These are phyloP conservation scores for Coregonus ussuriensis DNA, from an alignment of 2,797 vertebrate genomes.

Conservation along the genomic window DNA sequence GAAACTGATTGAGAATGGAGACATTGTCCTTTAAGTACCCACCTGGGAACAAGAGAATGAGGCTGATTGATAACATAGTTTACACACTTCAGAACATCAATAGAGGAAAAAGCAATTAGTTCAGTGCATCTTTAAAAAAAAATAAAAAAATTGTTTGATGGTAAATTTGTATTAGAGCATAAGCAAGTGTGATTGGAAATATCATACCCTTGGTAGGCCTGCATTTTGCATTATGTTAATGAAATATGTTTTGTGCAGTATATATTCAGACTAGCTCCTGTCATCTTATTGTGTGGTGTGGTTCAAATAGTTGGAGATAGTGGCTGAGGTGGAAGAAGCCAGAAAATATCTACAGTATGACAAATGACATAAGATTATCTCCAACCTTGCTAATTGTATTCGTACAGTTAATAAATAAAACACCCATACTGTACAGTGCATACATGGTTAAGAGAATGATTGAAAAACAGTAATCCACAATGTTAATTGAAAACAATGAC, in stretches of 20 bases:
- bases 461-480: not conserved
- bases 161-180: not conserved
- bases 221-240: not conserved
- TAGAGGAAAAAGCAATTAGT: slow-evolving; percentile 30
- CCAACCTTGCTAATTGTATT: not conserved
- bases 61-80: slow-evolving; percentile 37
- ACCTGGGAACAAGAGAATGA: slow-evolving; percentile 32
- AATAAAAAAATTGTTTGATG: slow-evolving; percentile 27
- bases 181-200: not conserved
- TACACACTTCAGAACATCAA: slow-evolving; percentile 19
- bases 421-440: not conserved
- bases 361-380: too few species aligned
- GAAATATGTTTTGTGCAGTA: not conserved
- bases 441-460: not conserved
- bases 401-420: not conserved
- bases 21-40: slow-evolving; percentile 42
- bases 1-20: slow-evolving; percentile 48
- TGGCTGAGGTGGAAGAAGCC: not conserved
- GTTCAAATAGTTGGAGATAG: not conserved
- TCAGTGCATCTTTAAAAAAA: slow-evolving; percentile 19
- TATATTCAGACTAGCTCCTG: not conserved
- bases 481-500: not conserved
- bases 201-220: not conserved
- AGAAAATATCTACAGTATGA: not conserved
- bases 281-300: not conserved